Evolutionary conservation across 2,113 vertebrate genomes (phyloP).

Genomic region (Sphaerodactylus townsendi): DNA sequence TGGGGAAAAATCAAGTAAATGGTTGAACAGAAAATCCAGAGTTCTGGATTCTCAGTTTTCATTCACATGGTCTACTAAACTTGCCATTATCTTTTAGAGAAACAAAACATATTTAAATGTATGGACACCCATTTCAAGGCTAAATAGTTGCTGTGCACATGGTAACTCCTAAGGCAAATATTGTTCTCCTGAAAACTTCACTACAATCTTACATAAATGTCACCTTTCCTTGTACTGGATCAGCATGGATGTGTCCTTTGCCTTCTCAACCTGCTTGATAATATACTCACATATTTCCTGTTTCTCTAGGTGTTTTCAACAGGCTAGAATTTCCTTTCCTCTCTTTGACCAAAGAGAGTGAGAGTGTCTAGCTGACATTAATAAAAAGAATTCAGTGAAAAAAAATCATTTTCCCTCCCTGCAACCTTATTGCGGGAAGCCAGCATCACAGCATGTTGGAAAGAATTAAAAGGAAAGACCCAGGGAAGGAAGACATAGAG

Average conservation of each 20-base stretch:
- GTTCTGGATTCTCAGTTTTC: background rate
- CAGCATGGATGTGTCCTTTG: background rate
- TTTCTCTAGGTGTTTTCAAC: slow-evolving; percentile 8
- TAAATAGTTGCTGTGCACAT: background rate
- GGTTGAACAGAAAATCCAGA: background rate
- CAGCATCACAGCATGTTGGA: background rate
- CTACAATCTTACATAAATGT: rapidly evolving
- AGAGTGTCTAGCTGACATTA: slow-evolving; percentile 12
- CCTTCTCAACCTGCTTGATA: background rate
- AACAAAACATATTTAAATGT: background rate
- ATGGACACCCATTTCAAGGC: background rate
- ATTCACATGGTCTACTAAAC: background rate
- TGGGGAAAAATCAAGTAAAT: background rate
- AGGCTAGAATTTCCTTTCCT: background rate
- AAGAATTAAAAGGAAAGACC: slow-evolving; percentile 21
- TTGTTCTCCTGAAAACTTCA: background rate
- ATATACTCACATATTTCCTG: background rate
- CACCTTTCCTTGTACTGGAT: rapidly evolving
- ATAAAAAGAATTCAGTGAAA: background rate
- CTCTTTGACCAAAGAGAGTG: background rate
- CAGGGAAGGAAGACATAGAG: background rate
- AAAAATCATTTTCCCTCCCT: background rate
- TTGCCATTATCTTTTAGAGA: background rate
- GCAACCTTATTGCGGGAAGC: background rate
- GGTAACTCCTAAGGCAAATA: rapidly evolving